Conservation (phyloP, 2,113 vertebrate genomes). For the Gopherus flavomarginatus region DNA sequence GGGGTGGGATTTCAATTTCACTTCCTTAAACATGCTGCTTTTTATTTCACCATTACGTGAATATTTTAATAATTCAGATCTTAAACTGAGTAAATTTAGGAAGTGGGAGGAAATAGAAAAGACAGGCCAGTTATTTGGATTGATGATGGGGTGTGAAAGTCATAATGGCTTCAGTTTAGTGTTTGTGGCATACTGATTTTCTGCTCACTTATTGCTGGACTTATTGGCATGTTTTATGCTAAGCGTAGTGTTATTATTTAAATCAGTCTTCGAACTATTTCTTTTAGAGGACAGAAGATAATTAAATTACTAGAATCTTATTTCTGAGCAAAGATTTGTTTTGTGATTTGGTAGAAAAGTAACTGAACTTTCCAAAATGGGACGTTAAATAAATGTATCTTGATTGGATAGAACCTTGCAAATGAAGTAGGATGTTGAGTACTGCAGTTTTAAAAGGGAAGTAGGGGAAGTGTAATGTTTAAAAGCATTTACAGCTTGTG, state of each 20-base stretch:
- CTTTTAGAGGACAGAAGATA: constrained; percentile 46
- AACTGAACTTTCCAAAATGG: background rate
- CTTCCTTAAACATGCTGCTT: constrained; percentile 44
- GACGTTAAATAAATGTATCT: background rate
- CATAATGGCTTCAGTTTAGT: constrained; percentile 52
- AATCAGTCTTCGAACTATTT: constrained; percentile 11
- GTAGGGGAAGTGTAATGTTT: constrained; percentile 16
- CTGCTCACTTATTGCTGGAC: constrained; percentile 30
- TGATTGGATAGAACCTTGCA: background rate
- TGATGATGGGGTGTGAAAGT: constrained; percentile 41
- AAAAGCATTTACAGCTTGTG: constrained; percentile 2
- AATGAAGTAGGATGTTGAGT: background rate
- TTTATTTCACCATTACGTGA: background rate
- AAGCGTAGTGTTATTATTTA: constrained; percentile 21
- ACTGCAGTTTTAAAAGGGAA: constrained; percentile 6
- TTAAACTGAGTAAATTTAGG: background rate
- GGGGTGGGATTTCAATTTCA: constrained; percentile 48
- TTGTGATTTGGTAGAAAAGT: constrained; percentile 46
- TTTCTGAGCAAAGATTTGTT: constrained; percentile 37
- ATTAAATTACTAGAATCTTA: constrained; percentile 15
- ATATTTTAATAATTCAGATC: constrained; percentile 7
- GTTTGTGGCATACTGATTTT: constrained; percentile 47
- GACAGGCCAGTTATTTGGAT: constrained; percentile 63
- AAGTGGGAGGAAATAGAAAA: constrained; percentile 52
- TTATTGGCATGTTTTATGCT: background rate